Percentiles rank a stretch among this genome's conserved stretches.
phyloP scores from a whole-genome alignment of 2,888 invertebrate species.

The Thera obeliscata region DNA sequence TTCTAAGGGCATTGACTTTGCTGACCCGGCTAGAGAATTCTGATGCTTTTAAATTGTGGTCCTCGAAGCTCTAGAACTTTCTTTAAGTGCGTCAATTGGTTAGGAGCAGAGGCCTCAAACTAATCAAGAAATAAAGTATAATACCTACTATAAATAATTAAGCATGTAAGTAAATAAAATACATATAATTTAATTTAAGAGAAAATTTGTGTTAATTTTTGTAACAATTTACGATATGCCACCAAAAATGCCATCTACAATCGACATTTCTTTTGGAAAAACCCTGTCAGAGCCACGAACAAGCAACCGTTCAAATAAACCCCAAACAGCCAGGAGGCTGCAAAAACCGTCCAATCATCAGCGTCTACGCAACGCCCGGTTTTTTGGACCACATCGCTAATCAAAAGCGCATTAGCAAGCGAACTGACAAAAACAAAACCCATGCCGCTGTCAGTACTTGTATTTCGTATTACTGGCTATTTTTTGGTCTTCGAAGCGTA shows the following conservation, averaged over 20 bases:
- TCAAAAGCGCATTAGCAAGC: slow-evolving; percentile 32
- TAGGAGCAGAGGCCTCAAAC: neutral
- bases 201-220: no score
- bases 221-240: no score
- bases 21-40: slow-evolving; percentile 11
- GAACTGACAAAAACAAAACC: neutral
- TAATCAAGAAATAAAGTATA: neutral
- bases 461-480: neutral
- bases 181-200: no score
- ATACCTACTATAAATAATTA: no score
- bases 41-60: neutral
- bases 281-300: neutral
- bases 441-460: neutral
- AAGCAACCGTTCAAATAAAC: neutral
- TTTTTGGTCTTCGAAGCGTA: no score
- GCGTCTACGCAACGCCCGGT: slow-evolving; percentile 16
- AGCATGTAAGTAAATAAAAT: no score
- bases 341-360: slow-evolving; percentile 10
- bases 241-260: no score
- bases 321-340: neutral
- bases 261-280: no score
- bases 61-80: neutral
- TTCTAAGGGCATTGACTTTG: slow-evolving; percentile 26
- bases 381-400: slow-evolving; percentile 21
- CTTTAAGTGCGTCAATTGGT: no score